Conservation (phyloP, 2,888 invertebrate genomes). For the Diploptera punctata region DNA sequence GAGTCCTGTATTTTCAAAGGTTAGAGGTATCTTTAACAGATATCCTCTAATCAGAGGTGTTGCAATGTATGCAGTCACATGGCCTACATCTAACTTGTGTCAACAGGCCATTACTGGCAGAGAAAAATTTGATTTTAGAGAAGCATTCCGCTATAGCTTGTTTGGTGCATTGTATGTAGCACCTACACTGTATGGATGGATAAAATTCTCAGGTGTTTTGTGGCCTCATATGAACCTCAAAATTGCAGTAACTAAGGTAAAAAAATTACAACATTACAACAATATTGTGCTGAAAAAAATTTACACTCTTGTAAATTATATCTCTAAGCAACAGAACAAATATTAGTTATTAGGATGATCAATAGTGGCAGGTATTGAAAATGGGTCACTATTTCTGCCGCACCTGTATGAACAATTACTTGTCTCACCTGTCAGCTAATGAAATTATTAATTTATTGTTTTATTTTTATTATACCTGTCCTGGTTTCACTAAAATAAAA, state of each 20-base stretch:
- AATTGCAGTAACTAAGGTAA: constrained; percentile 37
- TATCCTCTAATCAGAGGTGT: constrained; percentile 66
- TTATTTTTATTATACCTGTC: no score
- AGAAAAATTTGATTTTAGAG: constrained; percentile 53
- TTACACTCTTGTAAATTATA: no score
- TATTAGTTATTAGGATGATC: no score
- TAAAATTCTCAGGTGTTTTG: constrained; percentile 70
- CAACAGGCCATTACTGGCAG: constrained; percentile 74
- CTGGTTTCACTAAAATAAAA: no score
- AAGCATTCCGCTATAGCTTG: constrained; percentile 74
- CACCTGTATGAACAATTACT: no score
- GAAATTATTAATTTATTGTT: no score
- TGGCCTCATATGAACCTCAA: constrained; percentile 33
- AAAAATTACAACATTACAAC: no score
- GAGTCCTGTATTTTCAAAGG: constrained; percentile 25
- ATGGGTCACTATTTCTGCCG: no score
- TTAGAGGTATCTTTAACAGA: constrained; percentile 48
- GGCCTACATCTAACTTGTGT: constrained; percentile 75
- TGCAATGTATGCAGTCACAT: constrained; percentile 72
- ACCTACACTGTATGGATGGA: constrained; percentile 81
- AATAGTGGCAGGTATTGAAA: no score
- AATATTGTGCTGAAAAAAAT: no score
- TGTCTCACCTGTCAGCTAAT: no score
- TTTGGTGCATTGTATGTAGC: constrained; percentile 83
- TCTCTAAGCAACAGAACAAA: no score